Evolutionary conservation across 2,888 invertebrate genomes (phyloP).

Genomic region (Yponomeuta plumbellus): DNA sequence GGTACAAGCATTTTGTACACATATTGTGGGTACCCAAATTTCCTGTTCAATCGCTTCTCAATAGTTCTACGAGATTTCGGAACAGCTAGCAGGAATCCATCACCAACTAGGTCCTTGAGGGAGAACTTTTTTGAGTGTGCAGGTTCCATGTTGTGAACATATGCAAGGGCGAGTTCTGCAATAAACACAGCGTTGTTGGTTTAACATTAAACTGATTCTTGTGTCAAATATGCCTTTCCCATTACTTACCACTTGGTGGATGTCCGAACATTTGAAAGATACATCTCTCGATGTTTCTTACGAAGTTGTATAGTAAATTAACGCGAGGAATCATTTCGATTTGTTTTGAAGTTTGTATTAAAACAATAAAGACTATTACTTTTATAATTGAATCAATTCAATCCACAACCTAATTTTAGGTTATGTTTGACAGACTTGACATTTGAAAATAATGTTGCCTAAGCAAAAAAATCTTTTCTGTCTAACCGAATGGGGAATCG

Average conservation of each 20-base stretch:
- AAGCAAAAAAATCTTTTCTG: too few relatives aligned
- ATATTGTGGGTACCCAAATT: conserved; percentile 82
- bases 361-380: too few relatives aligned
- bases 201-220: neutral
- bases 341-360: neutral
- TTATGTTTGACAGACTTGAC: too few relatives aligned
- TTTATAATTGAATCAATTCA: too few relatives aligned
- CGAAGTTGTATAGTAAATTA: conserved; percentile 35
- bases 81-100: conserved; percentile 88
- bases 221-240: too few relatives aligned
- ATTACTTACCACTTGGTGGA: conserved; percentile 53
- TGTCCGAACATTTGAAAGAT: conserved; percentile 49
- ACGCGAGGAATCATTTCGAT: conserved; percentile 46
- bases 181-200: conserved; percentile 17
- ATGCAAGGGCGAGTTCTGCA: conserved; percentile 56
- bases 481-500: too few relatives aligned
- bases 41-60: conserved; percentile 84
- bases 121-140: conserved; percentile 51
- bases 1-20: conserved; percentile 82
- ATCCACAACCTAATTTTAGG: too few relatives aligned
- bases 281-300: conserved; percentile 50
- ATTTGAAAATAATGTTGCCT: too few relatives aligned
- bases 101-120: conserved; percentile 80
- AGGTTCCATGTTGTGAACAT: conserved; percentile 39
- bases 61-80: conserved; percentile 86